These are phyloP conservation scores for Bombus haemorrhoidalis DNA, from an alignment of 1,140 invertebrate species.

Conservation along the genomic window DNA sequence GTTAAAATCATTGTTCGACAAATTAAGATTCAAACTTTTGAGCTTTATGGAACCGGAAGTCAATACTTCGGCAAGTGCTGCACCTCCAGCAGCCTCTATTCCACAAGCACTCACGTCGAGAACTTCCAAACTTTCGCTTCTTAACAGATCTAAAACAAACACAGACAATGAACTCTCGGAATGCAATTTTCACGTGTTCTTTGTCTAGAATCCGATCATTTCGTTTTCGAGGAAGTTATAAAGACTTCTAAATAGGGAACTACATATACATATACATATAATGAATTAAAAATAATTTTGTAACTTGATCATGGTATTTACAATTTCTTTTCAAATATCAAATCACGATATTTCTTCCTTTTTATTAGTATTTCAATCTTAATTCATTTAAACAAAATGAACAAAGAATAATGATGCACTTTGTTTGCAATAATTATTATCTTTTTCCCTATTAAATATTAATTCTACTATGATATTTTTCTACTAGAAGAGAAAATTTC, in stretches of 20 bases:
- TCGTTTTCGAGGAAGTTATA: background rate
- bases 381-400: too few relatives aligned
- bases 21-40: conserved; percentile 62
- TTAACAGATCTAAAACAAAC: conserved; percentile 69
- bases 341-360: background rate
- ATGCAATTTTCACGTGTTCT: background rate
- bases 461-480: too few relatives aligned
- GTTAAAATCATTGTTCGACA: conserved; percentile 76
- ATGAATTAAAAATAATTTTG: background rate
- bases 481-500: too few relatives aligned
- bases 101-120: conserved; percentile 75
- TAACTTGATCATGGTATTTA: background rate
- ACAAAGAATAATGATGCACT: too few relatives aligned
- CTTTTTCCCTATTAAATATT: too few relatives aligned
- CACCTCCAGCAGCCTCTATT: conserved; percentile 66
- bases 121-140: conserved; percentile 66
- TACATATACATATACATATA: background rate
- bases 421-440: too few relatives aligned
- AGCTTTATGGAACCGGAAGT: conserved; percentile 60
- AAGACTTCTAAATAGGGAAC: background rate
- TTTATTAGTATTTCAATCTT: too few relatives aligned
- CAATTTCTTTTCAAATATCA: background rate
- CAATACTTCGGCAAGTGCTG: conserved; percentile 69
- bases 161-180: background rate
- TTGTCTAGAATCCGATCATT: background rate